These are phyloP conservation scores for Sphaeridia pumilis DNA, from an alignment of 2,888 invertebrate species.

Conservation along the genomic window DNA sequence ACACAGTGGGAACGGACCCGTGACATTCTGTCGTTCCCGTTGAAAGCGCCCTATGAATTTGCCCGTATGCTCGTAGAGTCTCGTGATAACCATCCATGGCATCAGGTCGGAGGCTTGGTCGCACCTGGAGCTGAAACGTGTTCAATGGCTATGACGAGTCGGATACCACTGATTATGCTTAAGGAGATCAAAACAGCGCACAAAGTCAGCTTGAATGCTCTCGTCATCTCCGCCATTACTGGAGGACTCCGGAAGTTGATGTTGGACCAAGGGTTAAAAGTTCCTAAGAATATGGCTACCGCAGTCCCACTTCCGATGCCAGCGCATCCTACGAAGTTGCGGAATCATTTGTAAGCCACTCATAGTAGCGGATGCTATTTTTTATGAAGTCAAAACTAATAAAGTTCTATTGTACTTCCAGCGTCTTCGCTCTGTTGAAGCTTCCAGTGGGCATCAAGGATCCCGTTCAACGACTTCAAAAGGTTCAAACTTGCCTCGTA, in stretches of 20 bases:
- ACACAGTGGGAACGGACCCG: background rate
- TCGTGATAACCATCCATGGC: constrained; percentile 14
- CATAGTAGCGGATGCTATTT: background rate
- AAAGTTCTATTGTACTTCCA: background rate
- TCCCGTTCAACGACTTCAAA: constrained; percentile 18
- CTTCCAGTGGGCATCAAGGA: constrained; percentile 23
- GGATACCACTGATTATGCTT: constrained; percentile 7
- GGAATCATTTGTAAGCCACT: constrained; percentile 16
- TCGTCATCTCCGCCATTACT: constrained; percentile 12
- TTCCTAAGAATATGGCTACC: constrained; percentile 5
- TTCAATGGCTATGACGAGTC: constrained; percentile 11
- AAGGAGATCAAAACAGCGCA: constrained; percentile 10
- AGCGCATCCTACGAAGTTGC: constrained; percentile 14
- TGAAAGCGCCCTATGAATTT: constrained; percentile 15
- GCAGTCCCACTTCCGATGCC: constrained; percentile 16
- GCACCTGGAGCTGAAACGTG: background rate
- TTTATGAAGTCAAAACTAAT: background rate
- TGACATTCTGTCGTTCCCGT: constrained; percentile 3
- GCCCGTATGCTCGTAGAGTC: constrained; percentile 8
- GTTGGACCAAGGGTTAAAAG: constrained; percentile 9
- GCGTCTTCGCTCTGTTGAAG: constrained; percentile 20
- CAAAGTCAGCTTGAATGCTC: constrained; percentile 15
- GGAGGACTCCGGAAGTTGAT: constrained; percentile 16
- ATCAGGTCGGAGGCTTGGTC: constrained; percentile 3
- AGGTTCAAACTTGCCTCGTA: constrained; percentile 17